Conservation (phyloP, 2,113 vertebrate genomes). For the Rhinoderma darwinii region DNA sequence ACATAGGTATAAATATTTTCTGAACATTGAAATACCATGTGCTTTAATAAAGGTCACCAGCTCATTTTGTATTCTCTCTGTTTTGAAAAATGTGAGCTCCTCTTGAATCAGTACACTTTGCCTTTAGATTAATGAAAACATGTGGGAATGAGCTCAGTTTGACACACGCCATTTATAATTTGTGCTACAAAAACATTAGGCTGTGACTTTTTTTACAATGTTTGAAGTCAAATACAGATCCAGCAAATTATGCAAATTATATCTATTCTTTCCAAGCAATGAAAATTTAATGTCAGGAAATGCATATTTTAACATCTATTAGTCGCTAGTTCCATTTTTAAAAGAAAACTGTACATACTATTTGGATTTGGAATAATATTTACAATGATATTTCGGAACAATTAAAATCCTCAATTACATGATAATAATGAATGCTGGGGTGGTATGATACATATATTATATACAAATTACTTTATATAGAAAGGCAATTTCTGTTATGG, state of each 20-base stretch:
- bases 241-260: constrained; percentile 76
- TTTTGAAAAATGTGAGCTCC: constrained; percentile 55
- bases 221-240: constrained; percentile 68
- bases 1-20: constrained; percentile 56
- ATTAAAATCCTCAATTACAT: background rate
- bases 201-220: constrained; percentile 61
- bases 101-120: constrained; percentile 57
- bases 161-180: constrained; percentile 63
- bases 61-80: constrained; percentile 61
- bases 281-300: constrained; percentile 80
- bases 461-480: background rate
- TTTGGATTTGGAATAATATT: constrained; percentile 10
- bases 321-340: constrained; percentile 75
- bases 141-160: constrained; percentile 59
- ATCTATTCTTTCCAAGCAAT: constrained; percentile 72
- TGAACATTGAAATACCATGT: constrained; percentile 52
- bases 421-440: background rate
- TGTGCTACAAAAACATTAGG: constrained; percentile 68
- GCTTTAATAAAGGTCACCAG: constrained; percentile 57
- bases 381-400: background rate
- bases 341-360: constrained; percentile 24
- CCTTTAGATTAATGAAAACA: constrained; percentile 63
- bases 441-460: background rate
- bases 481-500: too few species aligned
- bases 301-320: constrained; percentile 84